These are phyloP conservation scores for Acholoe squamosa DNA, from an alignment of 2,888 invertebrate species.

Conservation along the genomic window DNA sequence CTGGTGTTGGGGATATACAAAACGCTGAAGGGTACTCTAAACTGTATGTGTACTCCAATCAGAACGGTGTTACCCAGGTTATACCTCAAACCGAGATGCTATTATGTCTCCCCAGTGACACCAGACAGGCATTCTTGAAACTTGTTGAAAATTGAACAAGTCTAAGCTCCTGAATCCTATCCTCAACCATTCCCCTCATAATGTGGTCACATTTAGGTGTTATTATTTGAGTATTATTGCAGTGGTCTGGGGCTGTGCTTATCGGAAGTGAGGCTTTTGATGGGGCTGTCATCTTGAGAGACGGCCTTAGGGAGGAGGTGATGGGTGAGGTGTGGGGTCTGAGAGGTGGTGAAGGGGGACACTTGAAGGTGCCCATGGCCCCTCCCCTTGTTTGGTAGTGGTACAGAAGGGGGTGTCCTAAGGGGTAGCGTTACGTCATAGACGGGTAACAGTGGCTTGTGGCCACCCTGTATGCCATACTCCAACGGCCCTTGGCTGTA, in stretches of 20 bases:
- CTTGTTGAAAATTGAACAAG: constrained; percentile 30
- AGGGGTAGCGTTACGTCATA: constrained; percentile 19
- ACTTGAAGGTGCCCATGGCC: not conserved
- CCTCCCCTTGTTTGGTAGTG: constrained; percentile 1
- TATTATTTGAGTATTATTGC: not conserved
- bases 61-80: not conserved
- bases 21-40: not conserved
- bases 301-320: not conserved
- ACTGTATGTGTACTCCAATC: not conserved
- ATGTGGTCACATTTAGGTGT: not conserved
- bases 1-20: not conserved
- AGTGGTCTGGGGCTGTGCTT: not conserved
- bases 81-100: not conserved
- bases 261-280: constrained; percentile 36
- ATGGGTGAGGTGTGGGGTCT: not conserved
- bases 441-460: constrained; percentile 18
- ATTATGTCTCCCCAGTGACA: not conserved
- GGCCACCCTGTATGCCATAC: constrained; percentile 19
- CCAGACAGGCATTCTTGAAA: not conserved
- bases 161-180: not conserved
- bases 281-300: constrained; percentile 1
- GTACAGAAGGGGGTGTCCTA: not conserved
- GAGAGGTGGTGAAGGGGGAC: not conserved
- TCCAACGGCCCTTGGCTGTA: not conserved
- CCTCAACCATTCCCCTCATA: not conserved